Evolutionary conservation across 2,888 invertebrate species (phyloP).

Genomic region (Lottia scabra): DNA sequence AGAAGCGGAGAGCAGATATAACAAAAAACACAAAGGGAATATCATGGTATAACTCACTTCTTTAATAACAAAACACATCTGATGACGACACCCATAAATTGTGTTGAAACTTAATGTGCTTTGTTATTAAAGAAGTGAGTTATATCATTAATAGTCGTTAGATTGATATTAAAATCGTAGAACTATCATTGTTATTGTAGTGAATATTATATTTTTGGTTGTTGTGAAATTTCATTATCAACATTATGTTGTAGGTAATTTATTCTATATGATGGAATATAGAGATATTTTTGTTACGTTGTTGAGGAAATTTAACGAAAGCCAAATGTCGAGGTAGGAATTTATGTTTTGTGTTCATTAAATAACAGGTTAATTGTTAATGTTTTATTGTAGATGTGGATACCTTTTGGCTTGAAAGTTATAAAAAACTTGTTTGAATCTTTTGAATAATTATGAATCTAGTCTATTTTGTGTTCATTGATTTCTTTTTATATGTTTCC

Average conservation of each 20-base stretch:
- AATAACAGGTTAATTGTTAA: neutral
- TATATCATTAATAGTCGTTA: no score
- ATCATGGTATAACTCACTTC: no score
- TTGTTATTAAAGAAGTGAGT: no score
- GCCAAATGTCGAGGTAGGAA: slow-evolving; percentile 83
- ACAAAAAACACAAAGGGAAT: no score
- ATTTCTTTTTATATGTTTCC: slow-evolving; percentile 7
- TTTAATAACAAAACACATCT: no score
- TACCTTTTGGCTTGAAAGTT: neutral
- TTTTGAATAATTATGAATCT: neutral
- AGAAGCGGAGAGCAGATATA: no score
- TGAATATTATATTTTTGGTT: no score
- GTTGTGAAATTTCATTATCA: no score
- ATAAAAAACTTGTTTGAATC: neutral
- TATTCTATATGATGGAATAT: slow-evolving; percentile 91
- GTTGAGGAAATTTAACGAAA: slow-evolving; percentile 84
- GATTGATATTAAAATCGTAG: no score
- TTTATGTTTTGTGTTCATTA: neutral
- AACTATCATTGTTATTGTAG: no score
- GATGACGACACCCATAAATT: no score
- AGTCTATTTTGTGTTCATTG: neutral
- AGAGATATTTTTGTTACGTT: slow-evolving; percentile 88
- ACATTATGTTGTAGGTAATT: slow-evolving; percentile 57
- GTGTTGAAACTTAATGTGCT: no score
- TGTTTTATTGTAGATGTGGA: neutral